These are phyloP conservation scores for Zaprionus africanus DNA, from an alignment of 1,140 invertebrate genomes.

Conservation along the genomic window DNA sequence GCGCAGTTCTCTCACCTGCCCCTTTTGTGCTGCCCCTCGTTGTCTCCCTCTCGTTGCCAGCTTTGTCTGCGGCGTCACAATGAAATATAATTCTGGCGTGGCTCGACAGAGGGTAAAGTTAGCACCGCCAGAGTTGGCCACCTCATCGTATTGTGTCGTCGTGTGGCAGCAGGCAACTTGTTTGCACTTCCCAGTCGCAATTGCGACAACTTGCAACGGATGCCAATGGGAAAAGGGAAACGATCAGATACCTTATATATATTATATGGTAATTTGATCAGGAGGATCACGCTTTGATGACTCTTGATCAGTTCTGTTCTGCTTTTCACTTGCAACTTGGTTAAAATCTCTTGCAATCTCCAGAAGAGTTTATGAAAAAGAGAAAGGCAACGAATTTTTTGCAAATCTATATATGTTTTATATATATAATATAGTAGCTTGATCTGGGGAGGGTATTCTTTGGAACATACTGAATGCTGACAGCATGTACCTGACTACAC, in stretches of 20 bases:
- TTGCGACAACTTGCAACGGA: neutral
- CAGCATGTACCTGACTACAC: neutral
- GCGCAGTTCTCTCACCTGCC: constrained; percentile 7
- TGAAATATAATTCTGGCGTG: constrained; percentile 56
- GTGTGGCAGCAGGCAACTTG: neutral
- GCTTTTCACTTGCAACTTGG: no score
- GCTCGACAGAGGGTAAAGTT: constrained; percentile 16
- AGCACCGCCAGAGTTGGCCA: constrained; percentile 17
- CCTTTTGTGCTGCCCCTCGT: neutral
- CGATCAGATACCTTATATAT: neutral
- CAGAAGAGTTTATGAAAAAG: no score
- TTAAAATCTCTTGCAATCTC: no score
- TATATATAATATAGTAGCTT: no score
- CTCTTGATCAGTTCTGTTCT: no score
- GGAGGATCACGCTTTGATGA: no score
- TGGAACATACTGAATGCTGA: neutral
- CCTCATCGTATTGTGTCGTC: neutral
- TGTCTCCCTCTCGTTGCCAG: constrained; percentile 2
- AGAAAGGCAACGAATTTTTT: no score
- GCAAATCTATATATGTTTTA: no score
- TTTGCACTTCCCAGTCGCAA: constrained; percentile 11
- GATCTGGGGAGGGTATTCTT: neutral
- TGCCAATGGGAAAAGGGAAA: neutral
- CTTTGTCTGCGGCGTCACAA: constrained; percentile 57
- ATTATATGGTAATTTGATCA: no score